Conservation (phyloP, 2,113 vertebrate species). For the Scomber colias region DNA sequence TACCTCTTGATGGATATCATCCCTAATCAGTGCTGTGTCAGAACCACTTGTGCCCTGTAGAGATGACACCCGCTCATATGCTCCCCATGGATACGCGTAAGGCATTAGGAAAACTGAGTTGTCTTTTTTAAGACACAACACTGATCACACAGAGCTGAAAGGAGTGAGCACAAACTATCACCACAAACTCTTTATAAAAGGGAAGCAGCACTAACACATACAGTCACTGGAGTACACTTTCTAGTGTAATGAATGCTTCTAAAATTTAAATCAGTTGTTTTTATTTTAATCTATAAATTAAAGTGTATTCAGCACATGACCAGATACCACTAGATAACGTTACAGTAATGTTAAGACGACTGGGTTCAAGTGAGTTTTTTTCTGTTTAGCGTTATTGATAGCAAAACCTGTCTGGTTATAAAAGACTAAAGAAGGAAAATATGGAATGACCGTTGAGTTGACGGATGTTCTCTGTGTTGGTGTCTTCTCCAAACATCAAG, state of each 20-base stretch:
- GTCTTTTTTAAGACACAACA: not conserved
- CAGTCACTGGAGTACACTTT: too few relatives aligned
- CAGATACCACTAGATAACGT: not conserved
- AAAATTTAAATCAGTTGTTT: not conserved
- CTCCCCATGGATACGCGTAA: not conserved
- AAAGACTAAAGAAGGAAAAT: constrained; percentile 26
- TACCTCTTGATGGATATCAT: constrained; percentile 35
- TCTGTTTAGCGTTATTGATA: not conserved
- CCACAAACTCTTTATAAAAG: not conserved
- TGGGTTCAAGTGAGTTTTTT: not conserved
- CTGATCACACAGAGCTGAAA: not conserved
- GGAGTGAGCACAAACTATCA: constrained; percentile 1
- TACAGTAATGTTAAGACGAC: not conserved
- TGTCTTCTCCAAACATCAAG: not conserved
- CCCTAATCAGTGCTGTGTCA: constrained; percentile 65
- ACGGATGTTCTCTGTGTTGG: constrained; percentile 1
- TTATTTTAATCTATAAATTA: not conserved
- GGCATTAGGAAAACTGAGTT: constrained; percentile 3
- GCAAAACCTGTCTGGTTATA: constrained; percentile 4
- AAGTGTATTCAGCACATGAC: not conserved
- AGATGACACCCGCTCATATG: constrained; percentile 77
- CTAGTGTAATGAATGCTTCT: not conserved
- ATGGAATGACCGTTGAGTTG: not conserved
- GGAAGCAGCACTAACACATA: not conserved
- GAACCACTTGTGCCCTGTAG: constrained; percentile 51